Base-by-base conservation (phyloP, 2,797 vertebrate species). In the Loriculus beryllinus region DNA sequence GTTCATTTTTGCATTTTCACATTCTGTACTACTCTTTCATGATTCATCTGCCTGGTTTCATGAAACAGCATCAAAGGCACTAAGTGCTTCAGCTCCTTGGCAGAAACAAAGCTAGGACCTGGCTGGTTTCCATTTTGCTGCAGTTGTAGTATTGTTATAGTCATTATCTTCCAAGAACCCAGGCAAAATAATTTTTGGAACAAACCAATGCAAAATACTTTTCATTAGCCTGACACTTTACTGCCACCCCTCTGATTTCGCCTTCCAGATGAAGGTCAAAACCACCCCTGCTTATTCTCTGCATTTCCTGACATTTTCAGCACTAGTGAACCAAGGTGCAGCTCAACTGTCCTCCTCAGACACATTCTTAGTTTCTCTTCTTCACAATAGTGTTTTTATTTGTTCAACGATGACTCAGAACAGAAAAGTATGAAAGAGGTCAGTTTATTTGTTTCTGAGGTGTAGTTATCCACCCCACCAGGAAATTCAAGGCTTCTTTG, bases 321-420 rank as follows among this genome's bases (percentile, higher is more conserved):
- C 31, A 22, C 17, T 48, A 37, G 43, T 14, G 19, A 39, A 65
- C 14, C 11, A 37, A 51, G 4, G 4, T 5, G 35, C 47, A 69
- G 28, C 74, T 86, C 67, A 10, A 10, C 40, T 51, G 37, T 60
- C 47, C 31, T 6, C 2, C 47, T 79, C 18, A 6, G 47, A 33
- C 2, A 17, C 86, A 90, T 88, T 81, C 80, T 69, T 65, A 23
- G 29, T 79, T 93, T 95, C 59, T 91, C 72, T 57, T 90, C 42
- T 65, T 72, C 37, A 42, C 14, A 9, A 8, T 4, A 54, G 37
- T 57, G n/a, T 54, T 12, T n/a, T 88, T 62, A 52, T 88, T 95
- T 80, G 45, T 52, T 86, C 54, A 63, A 52, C 7, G 21, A 47
- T 96, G 82, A 93, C 31, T 93, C 90, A 93, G 51, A 91, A 82